Evolutionary conservation across 2,888 invertebrate genomes (phyloP).

Genomic region (Caenorhabditis wallacei): DNA sequence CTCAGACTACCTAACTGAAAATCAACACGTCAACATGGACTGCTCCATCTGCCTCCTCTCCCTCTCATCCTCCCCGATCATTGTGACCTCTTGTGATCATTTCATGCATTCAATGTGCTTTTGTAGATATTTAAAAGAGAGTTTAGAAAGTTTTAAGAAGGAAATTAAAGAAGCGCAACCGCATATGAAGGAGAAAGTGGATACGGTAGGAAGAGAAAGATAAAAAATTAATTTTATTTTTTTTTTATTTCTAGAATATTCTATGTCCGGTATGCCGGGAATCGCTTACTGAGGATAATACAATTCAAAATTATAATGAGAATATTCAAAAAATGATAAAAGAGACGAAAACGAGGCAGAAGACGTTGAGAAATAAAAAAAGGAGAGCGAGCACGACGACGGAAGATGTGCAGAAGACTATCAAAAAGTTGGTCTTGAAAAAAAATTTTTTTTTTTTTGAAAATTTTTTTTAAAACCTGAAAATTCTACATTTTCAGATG

Average conservation of each 20-base stretch:
- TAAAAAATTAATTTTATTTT: background rate
- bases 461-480: too few species aligned
- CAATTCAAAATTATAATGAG: background rate
- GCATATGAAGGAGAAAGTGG: constrained; percentile 28
- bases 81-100: constrained; percentile 58
- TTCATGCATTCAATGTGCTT: constrained; percentile 56
- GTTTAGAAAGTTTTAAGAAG: background rate
- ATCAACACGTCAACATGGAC: constrained; percentile 47
- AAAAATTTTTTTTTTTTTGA: too few species aligned
- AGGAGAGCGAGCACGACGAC: constrained; percentile 25
- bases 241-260: constrained; percentile 37
- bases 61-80: constrained; percentile 30
- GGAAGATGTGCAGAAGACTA: constrained; percentile 32
- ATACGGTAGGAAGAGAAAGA: constrained; percentile 16
- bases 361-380: constrained; percentile 22
- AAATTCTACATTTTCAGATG: constrained; percentile 25
- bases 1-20: constrained; percentile 41
- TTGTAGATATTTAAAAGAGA: constrained; percentile 25
- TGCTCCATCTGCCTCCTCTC: constrained; percentile 51
- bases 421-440: constrained; percentile 10
- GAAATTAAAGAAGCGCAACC: constrained; percentile 32
- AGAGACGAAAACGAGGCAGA: constrained; percentile 28
- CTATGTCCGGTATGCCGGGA: constrained; percentile 53
- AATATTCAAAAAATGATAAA: constrained; percentile 27
- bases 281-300: constrained; percentile 11